A percentile compares a stretch with the other conserved stretches of the same genome.
Conservation (phyloP, 2,113 vertebrate species). For the Xenotilapia flavipinnis region DNA sequence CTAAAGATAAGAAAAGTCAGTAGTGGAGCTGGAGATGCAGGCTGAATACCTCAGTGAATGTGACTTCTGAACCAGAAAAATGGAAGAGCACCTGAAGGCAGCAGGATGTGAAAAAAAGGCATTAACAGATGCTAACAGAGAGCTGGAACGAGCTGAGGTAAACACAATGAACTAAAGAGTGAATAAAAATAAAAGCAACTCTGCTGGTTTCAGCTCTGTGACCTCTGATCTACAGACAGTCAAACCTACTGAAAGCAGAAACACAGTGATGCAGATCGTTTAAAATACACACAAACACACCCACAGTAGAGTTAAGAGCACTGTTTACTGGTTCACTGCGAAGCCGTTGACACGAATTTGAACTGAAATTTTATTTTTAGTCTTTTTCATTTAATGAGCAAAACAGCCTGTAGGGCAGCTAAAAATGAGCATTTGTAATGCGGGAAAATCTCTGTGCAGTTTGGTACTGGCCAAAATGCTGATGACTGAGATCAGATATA, state of each 20-base stretch:
- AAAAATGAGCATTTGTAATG: background rate
- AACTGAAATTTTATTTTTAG: background rate
- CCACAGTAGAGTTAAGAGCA: background rate
- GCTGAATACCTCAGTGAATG: background rate
- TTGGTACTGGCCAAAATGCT: background rate
- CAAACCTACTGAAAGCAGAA: constrained; percentile 1
- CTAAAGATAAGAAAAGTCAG: background rate
- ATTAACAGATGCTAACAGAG: background rate
- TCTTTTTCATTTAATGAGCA: background rate
- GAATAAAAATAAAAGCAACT: background rate
- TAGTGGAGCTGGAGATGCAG: background rate
- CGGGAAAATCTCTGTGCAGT: background rate
- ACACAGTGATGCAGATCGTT: background rate
- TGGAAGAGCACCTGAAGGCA: constrained; percentile 13
- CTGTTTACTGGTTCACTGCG: background rate
- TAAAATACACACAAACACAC: background rate
- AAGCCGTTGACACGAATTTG: background rate
- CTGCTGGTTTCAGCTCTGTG: constrained; percentile 6
- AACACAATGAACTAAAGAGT: background rate
- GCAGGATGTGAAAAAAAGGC: background rate
- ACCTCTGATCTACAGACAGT: background rate
- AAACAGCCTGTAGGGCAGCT: background rate
- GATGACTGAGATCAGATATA: background rate
- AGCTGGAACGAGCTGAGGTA: background rate
- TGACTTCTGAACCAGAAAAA: background rate